These are phyloP conservation scores for Semotilus atromaculatus DNA, from an alignment of 2,797 vertebrate species.

Conservation along the genomic window DNA sequence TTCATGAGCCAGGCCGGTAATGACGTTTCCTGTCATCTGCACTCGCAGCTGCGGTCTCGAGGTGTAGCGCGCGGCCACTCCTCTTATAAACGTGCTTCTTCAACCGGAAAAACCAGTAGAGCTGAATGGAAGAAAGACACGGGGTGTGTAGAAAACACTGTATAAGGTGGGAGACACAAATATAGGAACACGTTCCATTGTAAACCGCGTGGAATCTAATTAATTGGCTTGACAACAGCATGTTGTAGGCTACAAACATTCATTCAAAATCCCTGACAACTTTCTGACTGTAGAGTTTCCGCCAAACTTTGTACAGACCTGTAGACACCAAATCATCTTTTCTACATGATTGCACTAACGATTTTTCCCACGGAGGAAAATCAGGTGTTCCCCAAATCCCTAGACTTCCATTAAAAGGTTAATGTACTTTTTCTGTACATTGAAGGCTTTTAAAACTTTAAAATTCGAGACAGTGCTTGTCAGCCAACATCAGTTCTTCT, in stretches of 20 bases:
- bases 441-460: no score
- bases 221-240: not conserved
- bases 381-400: not conserved
- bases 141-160: conserved; percentile 23
- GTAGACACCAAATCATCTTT: not conserved
- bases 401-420: not conserved
- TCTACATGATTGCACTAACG: not conserved
- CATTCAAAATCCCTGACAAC: not conserved
- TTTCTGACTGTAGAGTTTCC: not conserved
- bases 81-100: not conserved
- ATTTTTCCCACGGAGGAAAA: not conserved
- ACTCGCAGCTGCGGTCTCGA: not conserved
- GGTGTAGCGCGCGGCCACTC: conserved; percentile 13
- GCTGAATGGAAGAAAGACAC: not conserved
- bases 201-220: not conserved
- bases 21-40: no score
- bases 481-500: not conserved
- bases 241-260: not conserved
- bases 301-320: not conserved
- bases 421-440: not conserved
- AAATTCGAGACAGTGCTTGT: not conserved
- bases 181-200: not conserved
- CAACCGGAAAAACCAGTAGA: conserved; percentile 35
- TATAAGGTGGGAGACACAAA: not conserved
- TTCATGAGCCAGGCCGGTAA: not conserved